phyloP scores from a whole-genome alignment of 2,113 vertebrate species.

The Neolamprologus fasciatus region DNA sequence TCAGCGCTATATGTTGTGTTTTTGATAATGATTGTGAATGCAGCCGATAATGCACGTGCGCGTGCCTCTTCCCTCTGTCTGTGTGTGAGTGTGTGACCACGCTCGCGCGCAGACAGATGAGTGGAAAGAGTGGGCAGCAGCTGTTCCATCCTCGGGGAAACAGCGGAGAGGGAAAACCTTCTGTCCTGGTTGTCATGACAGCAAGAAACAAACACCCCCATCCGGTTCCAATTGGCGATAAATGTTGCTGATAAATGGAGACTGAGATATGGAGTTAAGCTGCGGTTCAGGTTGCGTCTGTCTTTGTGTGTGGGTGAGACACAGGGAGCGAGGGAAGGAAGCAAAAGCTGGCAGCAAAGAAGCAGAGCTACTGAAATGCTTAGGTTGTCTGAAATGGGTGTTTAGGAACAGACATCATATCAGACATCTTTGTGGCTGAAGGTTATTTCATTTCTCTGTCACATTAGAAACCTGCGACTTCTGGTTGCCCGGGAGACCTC shows the following conservation, averaged over 20 bases:
- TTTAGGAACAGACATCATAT: background rate
- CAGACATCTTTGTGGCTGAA: background rate
- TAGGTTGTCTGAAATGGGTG: background rate
- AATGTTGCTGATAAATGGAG: conserved; percentile 34
- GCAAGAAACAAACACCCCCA: conserved; percentile 52
- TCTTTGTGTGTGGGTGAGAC: background rate
- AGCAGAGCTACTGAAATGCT: background rate
- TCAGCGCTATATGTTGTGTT: background rate
- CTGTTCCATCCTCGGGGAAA: conserved; percentile 31
- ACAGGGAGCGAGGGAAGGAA: background rate
- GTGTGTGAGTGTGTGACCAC: background rate
- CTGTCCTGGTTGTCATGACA: conserved; percentile 50
- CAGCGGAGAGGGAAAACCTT: conserved; percentile 12
- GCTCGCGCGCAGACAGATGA: background rate
- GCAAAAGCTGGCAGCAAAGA: background rate
- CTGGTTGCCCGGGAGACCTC: background rate
- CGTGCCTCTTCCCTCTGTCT: background rate
- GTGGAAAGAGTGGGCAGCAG: conserved; percentile 27
- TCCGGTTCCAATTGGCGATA: conserved; percentile 31
- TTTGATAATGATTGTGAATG: background rate
- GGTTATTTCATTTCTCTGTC: background rate
- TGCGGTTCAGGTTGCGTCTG: background rate
- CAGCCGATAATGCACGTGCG: background rate
- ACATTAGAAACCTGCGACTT: background rate
- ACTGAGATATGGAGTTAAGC: background rate